These are phyloP conservation scores for Etheostoma nigrum DNA, from an alignment of 2,797 vertebrate species.

Conservation along the genomic window DNA sequence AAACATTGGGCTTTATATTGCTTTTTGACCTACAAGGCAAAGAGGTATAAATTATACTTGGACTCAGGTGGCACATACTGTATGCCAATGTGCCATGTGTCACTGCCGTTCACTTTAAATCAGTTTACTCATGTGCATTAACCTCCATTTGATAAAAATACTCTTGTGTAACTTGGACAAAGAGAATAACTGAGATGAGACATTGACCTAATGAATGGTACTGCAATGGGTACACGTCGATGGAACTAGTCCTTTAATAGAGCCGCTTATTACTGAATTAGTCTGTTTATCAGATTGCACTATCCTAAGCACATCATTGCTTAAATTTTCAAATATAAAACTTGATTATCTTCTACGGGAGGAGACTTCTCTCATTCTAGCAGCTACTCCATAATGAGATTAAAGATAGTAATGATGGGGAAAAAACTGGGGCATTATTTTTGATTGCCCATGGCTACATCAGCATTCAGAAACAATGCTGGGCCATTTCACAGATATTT, in stretches of 20 bases:
- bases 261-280: neutral
- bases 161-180: neutral
- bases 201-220: neutral
- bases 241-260: neutral
- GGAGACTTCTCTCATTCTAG: constrained; percentile 7
- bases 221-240: neutral
- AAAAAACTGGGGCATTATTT: constrained; percentile 31
- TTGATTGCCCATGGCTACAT: constrained; percentile 58
- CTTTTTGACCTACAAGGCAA: neutral
- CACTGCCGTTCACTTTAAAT: neutral
- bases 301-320: neutral
- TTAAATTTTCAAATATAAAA: constrained; percentile 24
- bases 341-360: neutral
- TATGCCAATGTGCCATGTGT: neutral
- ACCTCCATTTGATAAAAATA: neutral
- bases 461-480: constrained; percentile 68
- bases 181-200: neutral
- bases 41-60: neutral
- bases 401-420: constrained; percentile 8
- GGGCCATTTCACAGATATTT: constrained; percentile 52
- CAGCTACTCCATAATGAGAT: constrained; percentile 18
- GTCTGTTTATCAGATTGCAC: neutral
- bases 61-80: neutral
- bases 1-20: neutral
- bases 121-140: neutral